Base-by-base conservation (phyloP, 2,888 invertebrate genomes). In the Ephialtes manifestator region DNA sequence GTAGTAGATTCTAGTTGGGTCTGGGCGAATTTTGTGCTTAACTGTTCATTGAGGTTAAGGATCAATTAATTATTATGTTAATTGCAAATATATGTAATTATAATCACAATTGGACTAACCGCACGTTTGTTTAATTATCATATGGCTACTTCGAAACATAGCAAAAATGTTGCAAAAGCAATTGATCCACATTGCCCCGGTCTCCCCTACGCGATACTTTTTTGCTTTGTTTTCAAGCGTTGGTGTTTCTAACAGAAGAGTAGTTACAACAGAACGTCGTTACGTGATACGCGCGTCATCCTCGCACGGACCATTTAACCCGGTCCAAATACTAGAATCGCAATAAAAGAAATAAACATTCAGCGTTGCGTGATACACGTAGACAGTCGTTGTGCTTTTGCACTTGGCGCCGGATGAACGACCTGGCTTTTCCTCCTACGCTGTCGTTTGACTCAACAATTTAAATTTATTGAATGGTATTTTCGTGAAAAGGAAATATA, bases 301-400 rank as follows among this genome's bases (percentile, higher is more conserved):
- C 51, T 58, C 71, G 63, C 63, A 79, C 71, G 75, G 82, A 35
- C 85, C 85, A 79, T 85, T 85, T 85, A 71, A 65, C 71, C 65
- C 63, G 71, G 60, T 28, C 43, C 67, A 48, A 70, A 39, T 24
- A 24, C 68, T 24, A 35, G 65, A 71, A 75, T 75, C 15, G 65
- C 82, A 60, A 82, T 79, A 83, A 79, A 81, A 81, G 83, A 68
- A 71, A 82, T 79, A 71, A 78, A 84, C 53, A 65, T 85, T 81
- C 51, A 65, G 51, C 71, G 67, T 67, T 60, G 65, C 82, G 84
- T 81, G 74, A 85, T 75, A 74, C 79, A 58, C 68, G 72, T 67
- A 79, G 55, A 76, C 81, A 72, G 63, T 75, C 81, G 74, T 85
- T 81, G 74, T 46, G 78, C 76, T 67, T 74, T 79, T 83, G 74